Evolutionary conservation across 64 coral and sea anemone genomes (phyloP).

Genomic region (Catalaphyllia jardinei): DNA sequence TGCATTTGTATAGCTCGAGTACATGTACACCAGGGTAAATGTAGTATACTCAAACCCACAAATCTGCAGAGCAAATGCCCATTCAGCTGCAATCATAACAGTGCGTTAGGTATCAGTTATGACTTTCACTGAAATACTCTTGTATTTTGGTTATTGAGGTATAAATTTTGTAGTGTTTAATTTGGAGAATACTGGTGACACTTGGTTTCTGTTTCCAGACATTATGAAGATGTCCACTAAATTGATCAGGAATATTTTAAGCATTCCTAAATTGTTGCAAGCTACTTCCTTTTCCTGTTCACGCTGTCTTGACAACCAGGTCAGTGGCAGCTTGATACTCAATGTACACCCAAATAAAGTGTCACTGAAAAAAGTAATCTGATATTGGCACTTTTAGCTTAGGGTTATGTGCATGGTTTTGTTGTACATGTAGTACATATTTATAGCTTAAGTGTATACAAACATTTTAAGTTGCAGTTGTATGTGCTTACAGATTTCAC

Average conservation of each 20-base stretch:
- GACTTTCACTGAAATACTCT: too few species aligned
- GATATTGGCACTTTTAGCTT: neutral
- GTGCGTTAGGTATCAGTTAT: too few species aligned
- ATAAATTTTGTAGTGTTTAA: too few species aligned
- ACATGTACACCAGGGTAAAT: too few species aligned
- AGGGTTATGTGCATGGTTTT: too few species aligned
- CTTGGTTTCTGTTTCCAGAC: conserved; percentile 62
- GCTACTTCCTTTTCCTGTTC: conserved; percentile 40
- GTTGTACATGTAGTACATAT: too few species aligned
- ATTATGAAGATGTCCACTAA: conserved; percentile 57
- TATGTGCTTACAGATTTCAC: neutral
- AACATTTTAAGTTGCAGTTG: neutral
- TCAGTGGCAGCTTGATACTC: conserved; percentile 41
- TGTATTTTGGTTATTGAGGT: too few species aligned
- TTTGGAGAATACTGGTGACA: neutral
- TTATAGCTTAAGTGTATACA: neutral
- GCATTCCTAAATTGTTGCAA: conserved; percentile 37
- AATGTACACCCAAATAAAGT: neutral
- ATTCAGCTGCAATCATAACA: too few species aligned
- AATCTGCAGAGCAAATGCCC: too few species aligned
- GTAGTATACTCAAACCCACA: too few species aligned
- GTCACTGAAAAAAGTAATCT: neutral
- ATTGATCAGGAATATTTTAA: conserved; percentile 35
- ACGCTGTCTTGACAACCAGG: conserved; percentile 66
- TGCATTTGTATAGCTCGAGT: too few species aligned